Conservation (phyloP, 2,113 vertebrate species). For the Melanostigma gelatinosum region DNA sequence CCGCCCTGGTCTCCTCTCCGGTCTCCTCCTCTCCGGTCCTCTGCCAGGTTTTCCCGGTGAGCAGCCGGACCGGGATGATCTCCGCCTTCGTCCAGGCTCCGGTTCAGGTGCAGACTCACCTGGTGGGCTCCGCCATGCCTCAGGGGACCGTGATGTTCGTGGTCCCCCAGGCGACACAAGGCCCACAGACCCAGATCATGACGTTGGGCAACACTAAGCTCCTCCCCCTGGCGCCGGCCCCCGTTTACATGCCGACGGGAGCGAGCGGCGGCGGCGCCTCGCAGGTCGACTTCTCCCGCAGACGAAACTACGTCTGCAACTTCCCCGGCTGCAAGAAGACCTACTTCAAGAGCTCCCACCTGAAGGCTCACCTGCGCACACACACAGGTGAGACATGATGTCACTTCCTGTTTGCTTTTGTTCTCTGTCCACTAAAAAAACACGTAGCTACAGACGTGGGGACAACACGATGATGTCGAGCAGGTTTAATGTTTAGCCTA, state of each 20-base stretch:
- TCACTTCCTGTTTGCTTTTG: not conserved
- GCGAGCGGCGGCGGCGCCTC: constrained; percentile 74
- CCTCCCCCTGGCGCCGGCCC: constrained; percentile 94
- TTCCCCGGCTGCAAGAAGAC: constrained; percentile 96
- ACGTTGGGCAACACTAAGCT: constrained; percentile 91
- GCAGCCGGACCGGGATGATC: constrained; percentile 84
- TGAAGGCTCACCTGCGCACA: constrained; percentile 97
- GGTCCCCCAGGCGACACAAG: constrained; percentile 78
- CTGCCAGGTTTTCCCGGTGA: constrained; percentile 93
- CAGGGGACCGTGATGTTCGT: constrained; percentile 95
- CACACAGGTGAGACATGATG: constrained; percentile 89
- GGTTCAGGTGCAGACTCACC: constrained; percentile 77
- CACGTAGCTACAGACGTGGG: no score
- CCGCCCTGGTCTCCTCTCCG: not conserved
- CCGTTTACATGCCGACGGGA: constrained; percentile 88
- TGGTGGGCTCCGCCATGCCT: constrained; percentile 87
- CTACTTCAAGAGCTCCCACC: constrained; percentile 99
- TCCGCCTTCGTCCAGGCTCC: constrained; percentile 88
- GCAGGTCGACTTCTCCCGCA: constrained; percentile 91
- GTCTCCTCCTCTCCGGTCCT: constrained; percentile 82
- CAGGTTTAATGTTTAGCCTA: no score
- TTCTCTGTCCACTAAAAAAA: no score
- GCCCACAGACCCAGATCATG: constrained; percentile 79
- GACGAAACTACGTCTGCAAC: constrained; percentile 93
- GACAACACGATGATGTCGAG: no score